These are phyloP conservation scores for Acanthoscelides obtectus DNA, from an alignment of 2,888 invertebrate genomes.

Conservation along the genomic window DNA sequence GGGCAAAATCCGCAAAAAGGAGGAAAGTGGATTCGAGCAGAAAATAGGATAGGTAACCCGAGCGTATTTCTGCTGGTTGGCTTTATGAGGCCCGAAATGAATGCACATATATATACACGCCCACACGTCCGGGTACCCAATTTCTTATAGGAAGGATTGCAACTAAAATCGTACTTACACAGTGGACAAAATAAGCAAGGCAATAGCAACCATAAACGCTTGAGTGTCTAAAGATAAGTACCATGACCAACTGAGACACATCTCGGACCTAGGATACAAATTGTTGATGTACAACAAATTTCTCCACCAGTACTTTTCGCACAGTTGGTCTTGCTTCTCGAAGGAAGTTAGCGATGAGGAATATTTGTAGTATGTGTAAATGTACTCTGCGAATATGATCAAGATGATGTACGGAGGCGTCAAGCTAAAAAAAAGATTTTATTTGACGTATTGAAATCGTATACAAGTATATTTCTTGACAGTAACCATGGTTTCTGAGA, in stretches of 20 bases:
- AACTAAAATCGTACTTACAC: constrained; percentile 39
- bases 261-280: constrained; percentile 44
- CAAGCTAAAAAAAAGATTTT: constrained; percentile 41
- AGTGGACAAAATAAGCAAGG: constrained; percentile 46
- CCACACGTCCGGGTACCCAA: too few species aligned
- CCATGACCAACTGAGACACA: constrained; percentile 53
- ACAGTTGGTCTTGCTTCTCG: constrained; percentile 44
- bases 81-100: too few species aligned
- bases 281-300: constrained; percentile 52
- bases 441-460: too few species aligned
- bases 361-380: constrained; percentile 42
- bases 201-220: constrained; percentile 43
- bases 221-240: constrained; percentile 51
- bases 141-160: background rate
- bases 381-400: constrained; percentile 43
- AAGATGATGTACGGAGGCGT: constrained; percentile 48
- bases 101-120: too few species aligned
- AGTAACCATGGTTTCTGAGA: background rate
- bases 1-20: too few species aligned
- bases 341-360: constrained; percentile 41
- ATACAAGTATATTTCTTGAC: too few species aligned
- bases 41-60: too few species aligned
- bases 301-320: constrained; percentile 52
- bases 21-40: too few species aligned
- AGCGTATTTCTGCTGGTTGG: too few species aligned